These are phyloP conservation scores for Holocentrus rufus DNA, from an alignment of 2,797 vertebrate genomes.

Conservation along the genomic window DNA sequence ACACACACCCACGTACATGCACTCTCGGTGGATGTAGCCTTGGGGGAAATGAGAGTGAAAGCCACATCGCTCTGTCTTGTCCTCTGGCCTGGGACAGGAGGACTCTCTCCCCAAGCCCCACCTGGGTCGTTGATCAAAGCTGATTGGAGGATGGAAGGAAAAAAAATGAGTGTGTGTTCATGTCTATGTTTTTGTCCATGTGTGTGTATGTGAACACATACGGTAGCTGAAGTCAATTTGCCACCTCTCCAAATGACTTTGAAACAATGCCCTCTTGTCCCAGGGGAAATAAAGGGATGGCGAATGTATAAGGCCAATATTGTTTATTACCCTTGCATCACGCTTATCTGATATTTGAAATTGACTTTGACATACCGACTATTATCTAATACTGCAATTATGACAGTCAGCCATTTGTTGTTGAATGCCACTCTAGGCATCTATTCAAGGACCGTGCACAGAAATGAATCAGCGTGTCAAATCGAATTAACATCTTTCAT, in stretches of 20 bases:
- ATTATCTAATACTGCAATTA: too few relatives aligned
- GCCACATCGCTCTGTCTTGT: conserved; percentile 55
- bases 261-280: conserved; percentile 42
- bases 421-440: too few relatives aligned
- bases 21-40: conserved; percentile 30
- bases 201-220: neutral
- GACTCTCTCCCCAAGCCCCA: conserved; percentile 30
- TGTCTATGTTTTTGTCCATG: neutral
- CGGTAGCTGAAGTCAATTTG: conserved; percentile 33
- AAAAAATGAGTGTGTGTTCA: neutral
- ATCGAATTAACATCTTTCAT: too few relatives aligned
- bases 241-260: conserved; percentile 43
- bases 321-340: conserved; percentile 28
- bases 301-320: conserved; percentile 19
- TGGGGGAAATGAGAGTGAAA: conserved; percentile 56
- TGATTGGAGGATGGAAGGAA: conserved; percentile 3
- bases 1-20: conserved; percentile 26
- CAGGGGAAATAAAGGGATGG: conserved; percentile 26
- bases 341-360: neutral
- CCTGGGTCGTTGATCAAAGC: conserved; percentile 38
- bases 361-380: neutral
- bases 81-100: conserved; percentile 41
- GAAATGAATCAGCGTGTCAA: too few relatives aligned
- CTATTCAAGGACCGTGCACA: too few relatives aligned
- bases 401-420: too few relatives aligned